Base-by-base conservation (phyloP, 2,113 vertebrate genomes). In the Mormyrus lacerda region DNA sequence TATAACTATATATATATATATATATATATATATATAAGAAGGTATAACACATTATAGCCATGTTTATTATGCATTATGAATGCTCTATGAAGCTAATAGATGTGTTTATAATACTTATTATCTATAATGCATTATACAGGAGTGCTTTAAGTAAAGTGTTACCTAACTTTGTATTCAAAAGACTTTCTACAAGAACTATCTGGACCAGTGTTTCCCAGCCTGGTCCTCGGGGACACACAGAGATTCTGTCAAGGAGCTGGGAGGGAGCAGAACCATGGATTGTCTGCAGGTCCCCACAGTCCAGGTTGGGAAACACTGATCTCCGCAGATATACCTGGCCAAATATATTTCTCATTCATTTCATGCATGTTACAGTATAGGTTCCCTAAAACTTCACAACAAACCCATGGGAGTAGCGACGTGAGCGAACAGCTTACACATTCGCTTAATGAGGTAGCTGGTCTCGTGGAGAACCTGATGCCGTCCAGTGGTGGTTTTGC, bases 341-440 rank as follows among this genome's bases (percentile, higher is more conserved):
- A 79, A 39, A 19, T 17, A 42, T 17, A 79, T 79, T 7, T 39
- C 31, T 19, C 35, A 42, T 39, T 42, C 17, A 79, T 42, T 79
- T 39, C 31, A 79, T 42, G 6, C 21, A 44, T 47, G 21, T 24
- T 47, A 47, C 21, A 47, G 44, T n/a, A n/a, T n/a, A n/a, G n/a
- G n/a, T 7, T n/a, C 7, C 47, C 13, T 53, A 19, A 53, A 45
- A n/a, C 48, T 73, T n/a, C 61, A 3, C 9, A 15, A 44, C 10
- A 27, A 89, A 53, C 13, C 88, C 10, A 48, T 65, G 21, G 1
- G 11, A n/a, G 31, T 15, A 87, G 86, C 3, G 24, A 86, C 24
- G 53, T 9, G 24, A 35, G 76, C 76, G 89, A 89, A 21, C 24
- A 73, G 96, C 97, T 97, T 92, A 98, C 97, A 94, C 45, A 55